These are phyloP conservation scores for human (Homo sapiens) DNA, from an alignment of 2,113 vertebrate genomes.

Conservation along the genomic window DNA sequence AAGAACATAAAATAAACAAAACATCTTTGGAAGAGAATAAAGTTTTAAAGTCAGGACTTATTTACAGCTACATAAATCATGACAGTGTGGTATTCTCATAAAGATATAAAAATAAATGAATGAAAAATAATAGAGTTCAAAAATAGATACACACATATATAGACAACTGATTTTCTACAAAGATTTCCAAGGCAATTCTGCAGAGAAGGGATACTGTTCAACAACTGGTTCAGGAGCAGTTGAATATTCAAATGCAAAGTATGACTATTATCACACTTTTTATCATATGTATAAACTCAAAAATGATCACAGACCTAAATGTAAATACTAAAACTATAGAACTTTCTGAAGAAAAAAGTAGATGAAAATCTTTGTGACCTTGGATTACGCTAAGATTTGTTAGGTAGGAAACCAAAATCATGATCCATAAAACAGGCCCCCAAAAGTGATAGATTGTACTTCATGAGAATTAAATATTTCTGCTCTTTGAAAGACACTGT, in stretches of 20 bases:
- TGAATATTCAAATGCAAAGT: background rate
- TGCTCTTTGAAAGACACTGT: background rate
- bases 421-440: background rate
- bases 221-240: background rate
- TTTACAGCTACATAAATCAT: background rate
- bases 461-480: slow-evolving; percentile 35
- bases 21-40: background rate
- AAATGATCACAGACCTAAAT: background rate
- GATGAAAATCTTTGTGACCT: background rate
- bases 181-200: background rate
- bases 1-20: slow-evolving; percentile 6
- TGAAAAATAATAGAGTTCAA: background rate
- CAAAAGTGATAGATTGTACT: background rate
- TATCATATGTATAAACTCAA: background rate
- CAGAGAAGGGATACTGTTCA: background rate
- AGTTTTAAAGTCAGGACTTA: background rate
- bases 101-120: background rate
- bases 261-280: background rate
- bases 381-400: slow-evolving; percentile 25
- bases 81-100: background rate
- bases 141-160: background rate
- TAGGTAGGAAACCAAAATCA: background rate
- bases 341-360: background rate
- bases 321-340: slow-evolving; percentile 13
- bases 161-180: background rate